These are phyloP conservation scores for Sebastes minor DNA, from an alignment of 2,797 vertebrate genomes.

Conservation along the genomic window DNA sequence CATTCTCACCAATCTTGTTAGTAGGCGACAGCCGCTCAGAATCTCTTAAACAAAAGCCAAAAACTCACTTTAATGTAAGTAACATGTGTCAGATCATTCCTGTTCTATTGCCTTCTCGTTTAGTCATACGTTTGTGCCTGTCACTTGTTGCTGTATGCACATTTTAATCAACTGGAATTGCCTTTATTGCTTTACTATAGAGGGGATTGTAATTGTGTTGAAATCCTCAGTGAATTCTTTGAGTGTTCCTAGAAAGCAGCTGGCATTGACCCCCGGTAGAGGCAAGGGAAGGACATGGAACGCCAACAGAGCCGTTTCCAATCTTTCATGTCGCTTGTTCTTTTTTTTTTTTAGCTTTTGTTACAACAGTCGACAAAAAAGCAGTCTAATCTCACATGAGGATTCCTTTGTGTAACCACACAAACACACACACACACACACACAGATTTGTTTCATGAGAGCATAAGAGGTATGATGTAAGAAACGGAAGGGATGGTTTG, in stretches of 20 bases:
- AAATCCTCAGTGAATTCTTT: slow-evolving; percentile 11
- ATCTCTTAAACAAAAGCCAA: background rate
- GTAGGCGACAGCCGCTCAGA: background rate
- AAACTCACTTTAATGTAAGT: background rate
- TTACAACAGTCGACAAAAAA: slow-evolving; percentile 1
- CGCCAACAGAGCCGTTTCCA: slow-evolving; percentile 22
- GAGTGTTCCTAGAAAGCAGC: slow-evolving; percentile 21
- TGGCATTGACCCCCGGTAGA: slow-evolving; percentile 34
- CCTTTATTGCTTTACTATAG: background rate
- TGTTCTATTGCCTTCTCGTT: background rate
- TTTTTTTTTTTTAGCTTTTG: slow-evolving; percentile 13
- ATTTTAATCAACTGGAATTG: background rate
- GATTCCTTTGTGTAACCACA: slow-evolving; percentile 21
- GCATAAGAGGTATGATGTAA: slow-evolving; percentile 33
- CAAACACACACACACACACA: background rate
- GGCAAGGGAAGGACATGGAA: slow-evolving; percentile 42
- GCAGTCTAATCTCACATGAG: slow-evolving; percentile 36
- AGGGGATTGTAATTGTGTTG: background rate
- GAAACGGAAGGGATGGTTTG: slow-evolving; percentile 31
- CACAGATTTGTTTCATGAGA: slow-evolving; percentile 17
- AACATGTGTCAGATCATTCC: background rate
- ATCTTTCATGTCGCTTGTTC: slow-evolving; percentile 38
- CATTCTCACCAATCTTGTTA: slow-evolving; percentile 36
- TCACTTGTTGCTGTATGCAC: background rate
- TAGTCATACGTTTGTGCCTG: background rate